Percentiles rank a stretch among this genome's conserved stretches.
Evolutionary conservation across 1,140 invertebrate species (phyloP).

Genomic region (Brachionus rubens): DNA sequence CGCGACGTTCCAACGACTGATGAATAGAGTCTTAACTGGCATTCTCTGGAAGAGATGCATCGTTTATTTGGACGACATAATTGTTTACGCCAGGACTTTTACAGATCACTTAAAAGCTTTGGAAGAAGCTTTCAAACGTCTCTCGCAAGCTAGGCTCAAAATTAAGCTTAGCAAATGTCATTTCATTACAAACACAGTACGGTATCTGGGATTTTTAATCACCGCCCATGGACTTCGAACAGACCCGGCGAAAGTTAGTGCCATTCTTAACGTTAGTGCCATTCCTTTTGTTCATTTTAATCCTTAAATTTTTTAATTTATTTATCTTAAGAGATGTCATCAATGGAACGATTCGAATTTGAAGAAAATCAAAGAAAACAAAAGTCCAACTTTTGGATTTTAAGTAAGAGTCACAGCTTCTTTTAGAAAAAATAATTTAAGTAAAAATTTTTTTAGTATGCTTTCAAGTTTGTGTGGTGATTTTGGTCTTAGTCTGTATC

Average conservation of each 20-base stretch:
- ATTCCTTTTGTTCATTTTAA: too few relatives aligned
- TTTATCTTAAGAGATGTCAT: too few relatives aligned
- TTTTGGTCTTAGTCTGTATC: too few relatives aligned
- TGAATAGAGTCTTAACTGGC: conserved; percentile 32
- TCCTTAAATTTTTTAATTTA: too few relatives aligned
- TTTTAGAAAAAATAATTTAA: too few relatives aligned
- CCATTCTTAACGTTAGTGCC: conserved; percentile 50
- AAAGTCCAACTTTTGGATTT: too few relatives aligned
- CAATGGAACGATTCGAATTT: too few relatives aligned
- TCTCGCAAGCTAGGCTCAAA: not conserved
- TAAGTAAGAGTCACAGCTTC: too few relatives aligned
- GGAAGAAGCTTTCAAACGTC: not conserved
- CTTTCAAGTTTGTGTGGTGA: too few relatives aligned
- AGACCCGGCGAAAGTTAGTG: conserved; percentile 49
- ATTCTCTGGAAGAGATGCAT: not conserved
- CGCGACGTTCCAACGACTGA: conserved; percentile 47
- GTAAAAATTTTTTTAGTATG: too few relatives aligned
- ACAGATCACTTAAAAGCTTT: not conserved
- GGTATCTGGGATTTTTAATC: not conserved
- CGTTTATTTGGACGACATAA: not conserved
- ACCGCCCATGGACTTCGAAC: not conserved
- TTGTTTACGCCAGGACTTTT: not conserved
- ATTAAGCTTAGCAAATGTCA: not conserved
- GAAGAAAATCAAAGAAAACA: too few relatives aligned
- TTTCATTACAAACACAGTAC: not conserved